These are phyloP conservation scores for Parazoanthus atlanticus DNA, from an alignment of 92 coral and sea anemone genomes.

Conservation along the genomic window DNA sequence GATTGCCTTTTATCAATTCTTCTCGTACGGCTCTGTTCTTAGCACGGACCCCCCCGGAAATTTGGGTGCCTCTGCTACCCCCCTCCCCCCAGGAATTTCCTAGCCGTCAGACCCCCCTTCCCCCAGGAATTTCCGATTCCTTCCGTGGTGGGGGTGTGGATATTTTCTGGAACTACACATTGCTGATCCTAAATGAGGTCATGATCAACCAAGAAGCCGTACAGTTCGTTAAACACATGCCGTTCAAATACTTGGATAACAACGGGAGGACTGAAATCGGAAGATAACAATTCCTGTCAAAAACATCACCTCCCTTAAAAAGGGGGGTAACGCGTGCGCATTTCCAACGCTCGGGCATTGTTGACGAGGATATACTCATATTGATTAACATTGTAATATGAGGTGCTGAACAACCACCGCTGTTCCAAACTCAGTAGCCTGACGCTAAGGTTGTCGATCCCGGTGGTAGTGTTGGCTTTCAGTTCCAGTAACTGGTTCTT, in stretches of 20 bases:
- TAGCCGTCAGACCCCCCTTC: too few relatives aligned
- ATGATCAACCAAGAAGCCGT: slow-evolving; percentile 5
- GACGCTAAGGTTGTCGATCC: slow-evolving; percentile 39
- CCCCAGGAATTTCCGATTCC: too few relatives aligned
- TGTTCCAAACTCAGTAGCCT: slow-evolving; percentile 37
- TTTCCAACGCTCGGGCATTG: slow-evolving; percentile 35
- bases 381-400: slow-evolving; percentile 41
- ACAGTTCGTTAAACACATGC: slow-evolving; percentile 47
- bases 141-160: too few relatives aligned
- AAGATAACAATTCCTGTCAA: slow-evolving; percentile 42
- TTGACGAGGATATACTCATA: slow-evolving; percentile 30
- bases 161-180: too few relatives aligned
- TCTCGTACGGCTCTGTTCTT: too few relatives aligned
- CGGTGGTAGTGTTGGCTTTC: slow-evolving; percentile 23
- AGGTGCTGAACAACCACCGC: slow-evolving; percentile 28
- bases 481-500: slow-evolving; percentile 17
- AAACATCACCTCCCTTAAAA: slow-evolving; percentile 39
- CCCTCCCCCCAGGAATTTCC: too few relatives aligned
- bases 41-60: too few relatives aligned
- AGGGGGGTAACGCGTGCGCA: slow-evolving; percentile 36
- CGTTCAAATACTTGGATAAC: slow-evolving; percentile 31
- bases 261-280: slow-evolving; percentile 43
- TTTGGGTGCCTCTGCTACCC: too few relatives aligned
- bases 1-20: too few relatives aligned
- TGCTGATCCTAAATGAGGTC: slow-evolving; percentile 16